Evolutionary conservation across 2,113 vertebrate genomes (phyloP).

Genomic region (Melospiza melodia): DNA sequence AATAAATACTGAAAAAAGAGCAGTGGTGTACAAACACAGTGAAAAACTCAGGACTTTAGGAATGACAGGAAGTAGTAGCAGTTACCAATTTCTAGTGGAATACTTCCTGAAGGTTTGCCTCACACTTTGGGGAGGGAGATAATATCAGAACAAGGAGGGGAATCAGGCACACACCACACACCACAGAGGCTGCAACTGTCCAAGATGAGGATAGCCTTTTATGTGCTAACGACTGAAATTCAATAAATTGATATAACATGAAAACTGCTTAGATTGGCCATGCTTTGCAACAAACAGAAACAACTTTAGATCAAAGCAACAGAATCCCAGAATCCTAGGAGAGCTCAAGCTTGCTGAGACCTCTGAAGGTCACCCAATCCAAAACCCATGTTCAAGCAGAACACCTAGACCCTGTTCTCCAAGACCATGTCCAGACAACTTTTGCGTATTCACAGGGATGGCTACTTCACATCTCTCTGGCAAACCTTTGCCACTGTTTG

Average conservation of each 20-base stretch:
- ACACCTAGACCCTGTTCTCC: accelerated
- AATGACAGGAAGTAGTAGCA: background rate
- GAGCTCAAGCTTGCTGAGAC: background rate
- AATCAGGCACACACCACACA: background rate
- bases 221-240: background rate
- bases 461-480: background rate
- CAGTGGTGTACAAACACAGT: background rate
- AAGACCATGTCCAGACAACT: background rate
- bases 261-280: background rate
- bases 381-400: background rate
- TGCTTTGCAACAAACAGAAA: background rate
- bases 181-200: background rate
- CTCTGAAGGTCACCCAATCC: background rate
- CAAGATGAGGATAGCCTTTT: background rate
- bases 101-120: background rate
- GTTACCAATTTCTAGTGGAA: background rate
- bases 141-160: background rate
- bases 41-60: background rate
- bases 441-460: background rate
- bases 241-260: background rate
- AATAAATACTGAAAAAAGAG: background rate
- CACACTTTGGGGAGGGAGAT: background rate
- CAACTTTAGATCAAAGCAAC: background rate
- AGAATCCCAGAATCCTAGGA: background rate
- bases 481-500: background rate